Conservation (phyloP, 2,888 invertebrate species). For the Trichopoda pennipes region DNA sequence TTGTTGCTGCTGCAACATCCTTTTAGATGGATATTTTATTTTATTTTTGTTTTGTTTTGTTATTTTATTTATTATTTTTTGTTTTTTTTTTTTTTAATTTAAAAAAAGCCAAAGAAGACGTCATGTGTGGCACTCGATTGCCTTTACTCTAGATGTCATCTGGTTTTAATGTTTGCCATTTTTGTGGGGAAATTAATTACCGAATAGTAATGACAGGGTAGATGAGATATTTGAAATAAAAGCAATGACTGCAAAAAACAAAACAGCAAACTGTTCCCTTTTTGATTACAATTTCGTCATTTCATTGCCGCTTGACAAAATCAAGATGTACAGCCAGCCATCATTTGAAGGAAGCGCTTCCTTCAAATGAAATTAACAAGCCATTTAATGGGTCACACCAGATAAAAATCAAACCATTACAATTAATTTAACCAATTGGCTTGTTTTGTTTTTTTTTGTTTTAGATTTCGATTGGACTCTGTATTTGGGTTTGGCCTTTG, state of each 20-base stretch:
- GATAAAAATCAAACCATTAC: constrained; percentile 59
- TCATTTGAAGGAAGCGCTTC: no score
- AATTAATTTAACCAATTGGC: constrained; percentile 61
- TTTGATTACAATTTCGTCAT: constrained; percentile 43
- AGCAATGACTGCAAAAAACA: constrained; percentile 28
- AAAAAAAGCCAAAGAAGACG: constrained; percentile 56
- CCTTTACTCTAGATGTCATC: constrained; percentile 65
- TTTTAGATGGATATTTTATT: constrained; percentile 37
- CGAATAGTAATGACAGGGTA: constrained; percentile 63
- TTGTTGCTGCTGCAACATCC: constrained; percentile 54
- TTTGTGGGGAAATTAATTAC: constrained; percentile 69
- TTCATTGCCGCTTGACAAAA: constrained; percentile 40
- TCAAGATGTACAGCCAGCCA: constrained; percentile 36
- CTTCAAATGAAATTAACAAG: constrained; percentile 44
- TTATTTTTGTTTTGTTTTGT: no score
- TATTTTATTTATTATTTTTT: no score
- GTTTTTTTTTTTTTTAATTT: constrained; percentile 31
- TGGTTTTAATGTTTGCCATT: constrained; percentile 66
- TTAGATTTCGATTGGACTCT: constrained; percentile 81
- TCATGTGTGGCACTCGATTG: constrained; percentile 65
- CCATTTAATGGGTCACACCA: constrained; percentile 67
- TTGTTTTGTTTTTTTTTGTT: constrained; percentile 47
- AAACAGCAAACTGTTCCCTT: constrained; percentile 36
- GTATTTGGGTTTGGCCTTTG: constrained; percentile 80
- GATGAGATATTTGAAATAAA: constrained; percentile 21